These are phyloP conservation scores for Antennarius striatus DNA, from an alignment of 2,113 vertebrate genomes.

Conservation along the genomic window DNA sequence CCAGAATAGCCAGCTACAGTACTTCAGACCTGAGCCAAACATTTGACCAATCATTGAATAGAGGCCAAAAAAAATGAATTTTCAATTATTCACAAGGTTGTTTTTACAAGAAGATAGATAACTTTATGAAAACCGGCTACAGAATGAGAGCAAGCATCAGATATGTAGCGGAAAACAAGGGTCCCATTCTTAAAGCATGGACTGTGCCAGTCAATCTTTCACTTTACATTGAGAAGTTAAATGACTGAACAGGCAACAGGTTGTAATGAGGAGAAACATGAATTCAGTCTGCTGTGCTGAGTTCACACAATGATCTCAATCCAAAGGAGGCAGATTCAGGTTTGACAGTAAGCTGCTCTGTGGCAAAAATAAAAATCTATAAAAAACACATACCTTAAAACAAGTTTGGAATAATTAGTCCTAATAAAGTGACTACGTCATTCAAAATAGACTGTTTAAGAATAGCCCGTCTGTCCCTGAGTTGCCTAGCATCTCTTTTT, in stretches of 20 bases:
- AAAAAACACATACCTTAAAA: constrained; percentile 5
- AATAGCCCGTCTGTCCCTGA: constrained; percentile 63
- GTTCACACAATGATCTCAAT: constrained; percentile 7
- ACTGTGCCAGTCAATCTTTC: too few species aligned
- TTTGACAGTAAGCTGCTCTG: neutral
- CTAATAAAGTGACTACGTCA: constrained; percentile 63
- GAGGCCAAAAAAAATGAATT: neutral
- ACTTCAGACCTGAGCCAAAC: constrained; percentile 16
- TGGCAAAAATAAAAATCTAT: constrained; percentile 26
- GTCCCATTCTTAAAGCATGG: neutral
- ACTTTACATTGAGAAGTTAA: neutral
- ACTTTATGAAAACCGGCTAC: neutral
- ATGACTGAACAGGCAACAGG: constrained; percentile 1
- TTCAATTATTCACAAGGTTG: neutral
- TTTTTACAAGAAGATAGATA: constrained; percentile 18
- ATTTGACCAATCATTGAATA: constrained; percentile 36
- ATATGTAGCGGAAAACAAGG: too few species aligned
- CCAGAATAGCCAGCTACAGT: constrained; percentile 41
- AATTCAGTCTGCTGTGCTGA: neutral
- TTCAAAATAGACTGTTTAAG: constrained; percentile 60
- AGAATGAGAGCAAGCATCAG: neutral
- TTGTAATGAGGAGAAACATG: constrained; percentile 9
- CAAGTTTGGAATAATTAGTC: constrained; percentile 47
- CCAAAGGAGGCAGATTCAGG: constrained; percentile 15
- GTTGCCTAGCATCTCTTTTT: constrained; percentile 67